A percentile compares a stretch with the other conserved stretches of the same genome.
Evolutionary conservation across 2,113 vertebrate species (phyloP).

Genomic region (Onychostoma macrolepis): DNA sequence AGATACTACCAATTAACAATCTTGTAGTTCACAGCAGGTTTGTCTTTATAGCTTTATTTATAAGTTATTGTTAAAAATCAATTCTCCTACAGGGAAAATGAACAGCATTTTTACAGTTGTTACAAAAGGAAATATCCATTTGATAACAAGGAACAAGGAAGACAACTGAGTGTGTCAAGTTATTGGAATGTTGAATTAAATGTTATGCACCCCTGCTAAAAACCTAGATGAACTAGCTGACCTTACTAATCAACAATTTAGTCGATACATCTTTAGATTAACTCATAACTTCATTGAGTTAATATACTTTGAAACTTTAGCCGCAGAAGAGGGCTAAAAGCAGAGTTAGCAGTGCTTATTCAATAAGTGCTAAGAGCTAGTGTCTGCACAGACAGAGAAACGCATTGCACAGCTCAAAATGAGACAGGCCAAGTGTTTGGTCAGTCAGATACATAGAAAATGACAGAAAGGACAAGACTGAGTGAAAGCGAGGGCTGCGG

Average conservation of each 20-base stretch:
- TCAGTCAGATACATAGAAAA: background rate
- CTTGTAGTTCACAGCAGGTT: too few relatives aligned
- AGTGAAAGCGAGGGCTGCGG: background rate
- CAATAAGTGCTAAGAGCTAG: background rate
- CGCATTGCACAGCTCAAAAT: background rate
- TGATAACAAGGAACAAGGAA: background rate
- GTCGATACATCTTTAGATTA: background rate
- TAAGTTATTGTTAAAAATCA: too few relatives aligned
- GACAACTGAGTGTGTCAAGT: background rate
- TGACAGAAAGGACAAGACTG: slow-evolving; percentile 12
- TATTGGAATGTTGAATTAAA: background rate
- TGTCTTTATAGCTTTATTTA: too few relatives aligned
- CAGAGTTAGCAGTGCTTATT: background rate
- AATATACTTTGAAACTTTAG: background rate
- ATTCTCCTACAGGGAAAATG: background rate
- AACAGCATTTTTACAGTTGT: background rate
- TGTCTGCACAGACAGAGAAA: slow-evolving; percentile 24
- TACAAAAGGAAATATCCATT: background rate
- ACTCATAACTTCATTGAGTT: background rate
- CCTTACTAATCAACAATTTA: background rate
- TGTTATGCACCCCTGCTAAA: background rate
- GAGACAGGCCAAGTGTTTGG: background rate
- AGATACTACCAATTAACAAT: too few relatives aligned
- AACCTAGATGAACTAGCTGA: background rate
- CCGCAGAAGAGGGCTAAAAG: background rate